Percentiles rank a stretch among this genome's conserved stretches.
Conservation (phyloP, 2,797 vertebrate species). For the Gymnoscopelus braueri region DNA sequence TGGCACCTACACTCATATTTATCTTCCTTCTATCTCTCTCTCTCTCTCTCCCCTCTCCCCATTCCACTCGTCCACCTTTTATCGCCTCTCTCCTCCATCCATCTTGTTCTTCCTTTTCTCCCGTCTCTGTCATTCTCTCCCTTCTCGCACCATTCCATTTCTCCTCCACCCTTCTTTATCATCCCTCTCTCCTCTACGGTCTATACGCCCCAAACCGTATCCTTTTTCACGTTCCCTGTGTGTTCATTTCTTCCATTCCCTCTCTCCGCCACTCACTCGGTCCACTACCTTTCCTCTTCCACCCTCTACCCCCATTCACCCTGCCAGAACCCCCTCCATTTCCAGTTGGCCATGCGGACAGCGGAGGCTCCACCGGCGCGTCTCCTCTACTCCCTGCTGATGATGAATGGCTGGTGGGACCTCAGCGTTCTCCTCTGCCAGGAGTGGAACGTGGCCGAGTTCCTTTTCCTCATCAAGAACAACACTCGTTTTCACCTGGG, state of each 20-base stretch:
- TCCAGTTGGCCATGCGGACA: conserved; percentile 92
- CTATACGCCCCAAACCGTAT: no score
- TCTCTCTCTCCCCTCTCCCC: background rate
- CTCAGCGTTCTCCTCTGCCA: conserved; percentile 94
- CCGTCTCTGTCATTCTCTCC: background rate
- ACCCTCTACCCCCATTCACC: background rate
- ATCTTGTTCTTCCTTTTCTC: background rate
- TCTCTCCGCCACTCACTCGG: background rate
- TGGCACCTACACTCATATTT: no score
- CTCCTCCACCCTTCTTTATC: background rate
- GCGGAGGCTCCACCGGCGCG: conserved; percentile 79
- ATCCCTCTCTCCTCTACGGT: no score
- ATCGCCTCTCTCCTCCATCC: background rate
- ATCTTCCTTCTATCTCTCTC: no score
- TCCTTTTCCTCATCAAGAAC: conserved; percentile 89
- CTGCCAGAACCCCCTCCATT: conserved; percentile 92
- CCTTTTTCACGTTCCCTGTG: no score
- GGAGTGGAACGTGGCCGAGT: conserved; percentile 92
- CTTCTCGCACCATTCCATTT: background rate
- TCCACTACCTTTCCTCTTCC: background rate
- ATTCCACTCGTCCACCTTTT: background rate
- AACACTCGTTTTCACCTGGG: conserved; percentile 92
- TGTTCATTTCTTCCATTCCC: background rate
- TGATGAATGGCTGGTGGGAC: conserved; percentile 97
- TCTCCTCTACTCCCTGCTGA: conserved; percentile 91